Base-by-base conservation (phyloP, 2,888 invertebrate genomes). In the Tachystola acroxantha region DNA sequence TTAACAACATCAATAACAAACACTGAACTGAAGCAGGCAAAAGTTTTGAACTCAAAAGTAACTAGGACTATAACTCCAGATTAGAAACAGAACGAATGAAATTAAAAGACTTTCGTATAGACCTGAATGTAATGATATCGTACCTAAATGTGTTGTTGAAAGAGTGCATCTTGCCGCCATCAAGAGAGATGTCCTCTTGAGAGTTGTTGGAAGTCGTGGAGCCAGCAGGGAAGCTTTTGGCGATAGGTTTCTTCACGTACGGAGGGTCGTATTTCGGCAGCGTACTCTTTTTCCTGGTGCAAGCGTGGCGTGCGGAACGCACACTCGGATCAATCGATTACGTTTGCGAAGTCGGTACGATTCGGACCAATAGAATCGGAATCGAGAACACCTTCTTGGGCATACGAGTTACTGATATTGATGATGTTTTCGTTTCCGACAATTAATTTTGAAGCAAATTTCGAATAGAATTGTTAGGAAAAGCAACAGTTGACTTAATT, bases 251-350 rank as follows among this genome's bases (percentile, higher is more conserved):
- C 89, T 95, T 95, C 72, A 90, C 90, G 87, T 94, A 95, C 39
- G 95, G 94, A 61, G 94, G 94, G 80, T 96, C 95, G 81, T 94
- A 95, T 81, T 95, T 95, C 78, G 94, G 93, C 79, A 94, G 90
- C 54, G 95, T 94, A 72, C 94, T 94, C 91, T 95, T 95, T 90
- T 94, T 94, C 92, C 93, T 93, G 88, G 70, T 70, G 84, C 75
- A 77, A 75, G 85, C 85, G 85, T 77, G 85, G 81, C 82, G 85
- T 69, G 72, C n/a, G 79, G 80, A 84, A 84, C 84, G 85, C 84
- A 82, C 84, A 84, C 85, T 85, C 85, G 80, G 81, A 86, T 86
- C 80, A 86, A 85, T 86, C 81, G 84, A 80, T 86, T 82, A 85
- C 70, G 81, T 80, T 82, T 80, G 70, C 58, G 72, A 76, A 51